Base-by-base conservation (phyloP, 2,888 invertebrate species). In the Eucera pruinosa region DNA sequence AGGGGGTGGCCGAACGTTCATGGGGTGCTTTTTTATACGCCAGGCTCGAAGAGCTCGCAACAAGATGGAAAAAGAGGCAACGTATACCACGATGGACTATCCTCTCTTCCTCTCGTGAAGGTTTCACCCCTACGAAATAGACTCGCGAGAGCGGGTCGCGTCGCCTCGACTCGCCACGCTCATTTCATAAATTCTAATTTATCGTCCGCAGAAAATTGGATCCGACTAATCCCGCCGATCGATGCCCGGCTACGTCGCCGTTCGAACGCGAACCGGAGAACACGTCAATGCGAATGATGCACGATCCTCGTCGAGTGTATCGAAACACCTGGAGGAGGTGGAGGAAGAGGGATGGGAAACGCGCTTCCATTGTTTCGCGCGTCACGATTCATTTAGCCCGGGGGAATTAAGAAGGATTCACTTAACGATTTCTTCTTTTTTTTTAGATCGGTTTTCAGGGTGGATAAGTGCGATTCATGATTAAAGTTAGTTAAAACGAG, bases 141-240 rank as follows among this genome's bases (percentile, higher is more conserved):
- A n/a, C n/a, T n/a, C n/a, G n/a, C n/a, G n/a, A n/a, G 76, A 82
- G 80, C 79, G 66, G 73, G 77, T 75, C 75, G 68, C 78, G 70
- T 76, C 55, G 71, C 73, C 87, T 86, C 86, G n/a, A n/a, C n/a
- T n/a, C n/a, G n/a, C 78, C 79, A 87, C 81, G 83, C 84, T 88
- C 84, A 83, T 89, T 90, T 87, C 84, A 83, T 86, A 88, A 88
- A 89, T 88, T 89, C 86, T 89, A 87, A 90, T 90, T 90, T 89
- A 90, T 89, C 80, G 86, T 77, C 86, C 82, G 80, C 78, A 81
- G 85, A 88, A 88, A 89, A 88, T 88, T 87, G 84, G 83, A 86
- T 83, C 73, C 74, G 82, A 66, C 85, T 87, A 88, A 88, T 89
- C 89, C 87, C 72, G 48, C 66, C 75, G 81, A 84, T 89, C 86